Evolutionary conservation across 2,888 invertebrate species (phyloP).

Genomic region (Leuctra nigra): DNA sequence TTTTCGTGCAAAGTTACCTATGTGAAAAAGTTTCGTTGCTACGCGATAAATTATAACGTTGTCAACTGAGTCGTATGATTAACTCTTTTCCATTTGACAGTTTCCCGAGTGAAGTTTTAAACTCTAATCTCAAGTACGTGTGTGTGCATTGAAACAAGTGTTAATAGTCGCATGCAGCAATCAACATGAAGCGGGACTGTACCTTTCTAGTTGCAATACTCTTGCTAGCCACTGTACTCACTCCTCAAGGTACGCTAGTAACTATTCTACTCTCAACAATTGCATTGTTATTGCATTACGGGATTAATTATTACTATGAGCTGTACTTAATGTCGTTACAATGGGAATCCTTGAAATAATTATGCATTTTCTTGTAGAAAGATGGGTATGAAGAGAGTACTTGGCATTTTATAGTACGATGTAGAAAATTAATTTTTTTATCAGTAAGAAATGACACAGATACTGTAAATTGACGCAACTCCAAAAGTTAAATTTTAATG

Average conservation of each 20-base stretch:
- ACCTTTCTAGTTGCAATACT: background rate
- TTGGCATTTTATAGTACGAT: too few relatives aligned
- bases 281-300: slow-evolving; percentile 5
- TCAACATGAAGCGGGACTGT: background rate
- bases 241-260: background rate
- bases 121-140: background rate
- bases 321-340: too few relatives aligned
- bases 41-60: background rate
- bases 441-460: too few relatives aligned
- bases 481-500: too few relatives aligned
- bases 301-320: too few relatives aligned
- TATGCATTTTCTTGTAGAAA: too few relatives aligned
- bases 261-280: background rate
- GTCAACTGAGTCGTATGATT: background rate
- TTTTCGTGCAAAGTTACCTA: background rate
- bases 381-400: too few relatives aligned
- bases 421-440: too few relatives aligned
- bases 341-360: too few relatives aligned
- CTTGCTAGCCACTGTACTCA: background rate
- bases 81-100: background rate
- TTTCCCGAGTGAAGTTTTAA: background rate
- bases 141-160: background rate
- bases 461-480: too few relatives aligned
- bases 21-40: background rate
- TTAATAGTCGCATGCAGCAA: background rate